These are phyloP conservation scores for Parauchenoglanis punctatus DNA, from an alignment of 2,797 vertebrate genomes.

Conservation along the genomic window DNA sequence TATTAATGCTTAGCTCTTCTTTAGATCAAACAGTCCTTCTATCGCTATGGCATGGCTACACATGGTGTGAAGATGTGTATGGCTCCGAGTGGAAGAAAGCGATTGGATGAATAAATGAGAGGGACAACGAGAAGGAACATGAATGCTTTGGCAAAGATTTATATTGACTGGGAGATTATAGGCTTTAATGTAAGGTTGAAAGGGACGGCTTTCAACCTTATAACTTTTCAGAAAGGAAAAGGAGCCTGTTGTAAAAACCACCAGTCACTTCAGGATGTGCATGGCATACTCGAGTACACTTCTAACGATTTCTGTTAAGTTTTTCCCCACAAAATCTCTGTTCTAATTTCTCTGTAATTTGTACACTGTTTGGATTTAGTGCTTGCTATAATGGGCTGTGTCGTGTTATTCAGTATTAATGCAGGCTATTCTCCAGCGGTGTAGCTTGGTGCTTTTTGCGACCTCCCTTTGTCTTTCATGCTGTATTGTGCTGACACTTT, in stretches of 20 bases:
- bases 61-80: neutral
- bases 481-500: constrained; percentile 25
- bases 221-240: constrained; percentile 3
- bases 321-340: neutral
- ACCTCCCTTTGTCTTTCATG: neutral
- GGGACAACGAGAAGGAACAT: neutral
- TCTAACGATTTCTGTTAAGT: neutral
- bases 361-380: neutral
- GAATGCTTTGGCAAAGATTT: constrained; percentile 6
- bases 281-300: neutral
- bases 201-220: neutral
- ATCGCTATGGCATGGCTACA: constrained; percentile 30
- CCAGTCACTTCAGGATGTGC: neutral
- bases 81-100: neutral
- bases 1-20: neutral
- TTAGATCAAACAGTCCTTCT: constrained; percentile 8
- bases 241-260: neutral
- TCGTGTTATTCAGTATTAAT: neutral
- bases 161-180: constrained; percentile 15
- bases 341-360: neutral
- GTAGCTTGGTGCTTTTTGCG: neutral
- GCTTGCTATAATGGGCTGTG: neutral
- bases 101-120: neutral
- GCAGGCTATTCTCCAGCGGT: neutral
- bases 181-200: constrained; percentile 17